Conservation (phyloP, 1,140 invertebrate genomes). For the Atta colombica region DNA sequence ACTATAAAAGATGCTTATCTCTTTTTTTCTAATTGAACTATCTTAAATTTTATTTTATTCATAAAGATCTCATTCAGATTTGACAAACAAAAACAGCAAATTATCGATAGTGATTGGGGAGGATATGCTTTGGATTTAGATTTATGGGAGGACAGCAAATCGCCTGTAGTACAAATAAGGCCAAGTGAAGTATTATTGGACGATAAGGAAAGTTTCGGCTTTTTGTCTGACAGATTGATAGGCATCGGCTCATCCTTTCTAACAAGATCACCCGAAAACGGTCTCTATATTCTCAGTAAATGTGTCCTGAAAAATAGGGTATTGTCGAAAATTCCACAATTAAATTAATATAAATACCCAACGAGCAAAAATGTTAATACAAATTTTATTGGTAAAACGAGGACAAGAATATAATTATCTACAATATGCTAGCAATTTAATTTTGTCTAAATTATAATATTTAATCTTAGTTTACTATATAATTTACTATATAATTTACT, state of each 20-base stretch:
- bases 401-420: too few species aligned
- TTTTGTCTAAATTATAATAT: too few species aligned
- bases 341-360: background rate
- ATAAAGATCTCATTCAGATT: slow-evolving; percentile 2
- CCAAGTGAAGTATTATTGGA: slow-evolving; percentile 36
- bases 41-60: slow-evolving; percentile 1
- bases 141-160: slow-evolving; percentile 74
- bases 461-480: too few species aligned
- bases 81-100: slow-evolving; percentile 11
- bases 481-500: too few species aligned
- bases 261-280: slow-evolving; percentile 70
- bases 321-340: slow-evolving; percentile 30
- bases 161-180: slow-evolving; percentile 69
- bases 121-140: slow-evolving; percentile 68
- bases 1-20: background rate
- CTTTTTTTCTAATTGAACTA: background rate
- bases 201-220: slow-evolving; percentile 66
- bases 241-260: slow-evolving; percentile 71
- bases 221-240: slow-evolving; percentile 76
- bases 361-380: background rate
- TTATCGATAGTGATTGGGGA: slow-evolving; percentile 72
- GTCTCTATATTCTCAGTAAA: slow-evolving; percentile 74
- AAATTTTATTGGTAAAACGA: too few species aligned
- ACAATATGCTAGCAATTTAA: too few species aligned
- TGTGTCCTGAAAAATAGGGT: slow-evolving; percentile 77